Conservation (phyloP, 2,797 vertebrate genomes). For the Australoheros facetus region DNA sequence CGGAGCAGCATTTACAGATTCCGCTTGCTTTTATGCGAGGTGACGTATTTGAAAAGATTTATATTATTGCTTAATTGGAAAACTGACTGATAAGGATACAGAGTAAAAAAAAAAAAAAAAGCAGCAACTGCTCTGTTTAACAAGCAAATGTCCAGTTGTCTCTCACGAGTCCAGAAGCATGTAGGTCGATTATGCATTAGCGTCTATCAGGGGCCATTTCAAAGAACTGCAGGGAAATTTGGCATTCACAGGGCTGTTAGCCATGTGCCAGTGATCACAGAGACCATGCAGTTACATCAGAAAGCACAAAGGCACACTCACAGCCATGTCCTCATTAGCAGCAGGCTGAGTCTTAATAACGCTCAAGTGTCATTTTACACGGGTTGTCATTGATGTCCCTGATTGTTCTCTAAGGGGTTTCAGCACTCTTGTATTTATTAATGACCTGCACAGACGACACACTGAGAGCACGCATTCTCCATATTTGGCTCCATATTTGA, state of each 20-base stretch:
- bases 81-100: not conserved
- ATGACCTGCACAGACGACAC: constrained; percentile 34
- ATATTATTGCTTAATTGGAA: not conserved
- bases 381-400: constrained; percentile 38
- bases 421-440: constrained; percentile 38
- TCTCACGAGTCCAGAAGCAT: constrained; percentile 28
- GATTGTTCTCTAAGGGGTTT: constrained; percentile 26
- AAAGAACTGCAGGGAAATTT: constrained; percentile 51
- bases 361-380: constrained; percentile 55
- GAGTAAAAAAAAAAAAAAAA: not conserved
- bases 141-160: not conserved
- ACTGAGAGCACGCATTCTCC: constrained; percentile 8
- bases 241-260: constrained; percentile 57
- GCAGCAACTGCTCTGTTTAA: constrained; percentile 8
- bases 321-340: constrained; percentile 59
- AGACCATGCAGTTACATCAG: constrained; percentile 43
- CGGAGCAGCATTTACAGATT: constrained; percentile 6
- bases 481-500: not conserved
- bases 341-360: constrained; percentile 53
- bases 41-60: not conserved
- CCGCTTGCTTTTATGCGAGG: not conserved
- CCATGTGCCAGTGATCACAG: constrained; percentile 50
- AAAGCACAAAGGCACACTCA: constrained; percentile 51
- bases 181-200: constrained; percentile 53
- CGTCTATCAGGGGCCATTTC: constrained; percentile 53